phyloP scores from a whole-genome alignment of 1,140 invertebrate species.

The Drosophila punjabiensis region DNA sequence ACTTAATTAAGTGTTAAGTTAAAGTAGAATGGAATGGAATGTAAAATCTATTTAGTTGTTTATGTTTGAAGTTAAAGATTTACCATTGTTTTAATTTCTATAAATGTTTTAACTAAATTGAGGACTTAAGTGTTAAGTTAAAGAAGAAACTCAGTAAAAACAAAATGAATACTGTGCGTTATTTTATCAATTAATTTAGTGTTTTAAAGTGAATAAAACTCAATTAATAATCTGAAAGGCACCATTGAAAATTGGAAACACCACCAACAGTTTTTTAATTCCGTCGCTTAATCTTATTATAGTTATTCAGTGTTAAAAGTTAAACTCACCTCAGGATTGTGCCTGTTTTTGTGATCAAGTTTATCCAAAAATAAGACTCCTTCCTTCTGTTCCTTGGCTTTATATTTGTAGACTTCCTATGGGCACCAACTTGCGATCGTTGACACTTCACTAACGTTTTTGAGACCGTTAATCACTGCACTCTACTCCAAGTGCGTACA shows the following conservation, averaged over 20 bases:
- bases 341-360: slow-evolving; percentile 53
- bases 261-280: too few relatives aligned
- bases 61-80: too few relatives aligned
- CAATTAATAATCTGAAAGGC: background rate
- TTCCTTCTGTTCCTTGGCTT: background rate
- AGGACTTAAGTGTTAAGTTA: too few relatives aligned
- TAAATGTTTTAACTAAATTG: too few relatives aligned
- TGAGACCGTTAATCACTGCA: slow-evolving; percentile 41
- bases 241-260: background rate
- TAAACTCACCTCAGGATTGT: slow-evolving; percentile 73
- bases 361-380: slow-evolving; percentile 59
- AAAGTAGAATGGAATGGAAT: background rate
- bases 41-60: background rate
- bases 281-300: background rate
- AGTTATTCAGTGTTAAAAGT: rapidly evolving
- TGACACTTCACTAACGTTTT: slow-evolving; percentile 38
- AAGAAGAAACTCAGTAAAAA: too few relatives aligned
- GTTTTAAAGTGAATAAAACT: background rate
- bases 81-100: too few relatives aligned
- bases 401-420: slow-evolving; percentile 1
- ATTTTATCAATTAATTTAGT: background rate
- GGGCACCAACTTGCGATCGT: background rate
- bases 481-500: slow-evolving; percentile 41
- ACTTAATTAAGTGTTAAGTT: too few relatives aligned
- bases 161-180: too few relatives aligned